Evolutionary conservation across 2,888 invertebrate species (phyloP), one percentile per base, ranked within the genome.

Genomic region (Nemotelus nigrinus): DNA sequence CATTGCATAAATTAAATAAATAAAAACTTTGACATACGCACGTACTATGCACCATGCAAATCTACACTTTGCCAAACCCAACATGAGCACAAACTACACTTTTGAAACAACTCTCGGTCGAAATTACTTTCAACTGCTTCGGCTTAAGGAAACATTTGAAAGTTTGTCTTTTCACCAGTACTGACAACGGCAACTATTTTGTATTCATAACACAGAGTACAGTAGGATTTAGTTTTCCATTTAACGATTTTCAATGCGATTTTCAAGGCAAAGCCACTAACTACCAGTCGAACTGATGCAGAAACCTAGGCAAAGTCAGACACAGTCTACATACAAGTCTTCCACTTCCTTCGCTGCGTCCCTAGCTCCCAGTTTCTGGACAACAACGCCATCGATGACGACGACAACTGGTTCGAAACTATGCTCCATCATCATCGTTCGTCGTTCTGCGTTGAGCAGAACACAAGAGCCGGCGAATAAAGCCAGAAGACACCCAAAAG

Each of bases 221-320:
- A 58, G 65, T 50, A 67, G 76, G 76, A 78, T 78, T 78, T 76
- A 78, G 76, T 78, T 77, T 77, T 77, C 76, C 78, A 78, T 78
- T 78, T 78, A 78, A 77, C 78, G 77, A 78, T 76, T 78, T 78
- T 76, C 70, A 76, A 63, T 70, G 71, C 71, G 78, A 76, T 78
- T 78, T 78, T 72, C 67, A 72, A 76, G 76, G 76, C 71, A 72
- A 77, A 72, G 72, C 57, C 71, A 74, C 74, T 47, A 74, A 60
- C 50, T 44, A 41, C 58, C 8, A 47, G 45, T 63, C 63, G 63
- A 39, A 63, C 41, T 57, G 57, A 10, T 41, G 43, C 63, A 43
- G 63, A 63, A 63, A 43, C 63, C 2, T 7, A 7, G 39, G 39
- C 63, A 57, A 57, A 10, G 41, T 4, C 39, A 39, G 47, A 25